A percentile compares a stretch with the other conserved stretches of the same genome.
Evolutionary conservation across 1,140 invertebrate species (phyloP).

Genomic region (Drosophila repleta): DNA sequence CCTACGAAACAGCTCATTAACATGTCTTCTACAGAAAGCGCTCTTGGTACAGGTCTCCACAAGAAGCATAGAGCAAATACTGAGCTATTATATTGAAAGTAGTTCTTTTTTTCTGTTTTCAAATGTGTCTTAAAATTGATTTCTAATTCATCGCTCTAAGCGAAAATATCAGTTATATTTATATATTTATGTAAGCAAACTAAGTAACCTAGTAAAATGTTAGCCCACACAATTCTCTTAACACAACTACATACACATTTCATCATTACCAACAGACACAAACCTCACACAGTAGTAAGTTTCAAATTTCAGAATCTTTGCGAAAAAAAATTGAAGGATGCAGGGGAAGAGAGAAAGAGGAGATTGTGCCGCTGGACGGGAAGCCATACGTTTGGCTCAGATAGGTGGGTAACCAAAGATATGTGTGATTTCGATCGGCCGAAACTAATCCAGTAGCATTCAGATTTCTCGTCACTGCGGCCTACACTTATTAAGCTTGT

Average conservation of each 20-base stretch:
- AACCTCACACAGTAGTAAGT: background rate
- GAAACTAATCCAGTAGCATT: background rate
- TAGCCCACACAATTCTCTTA: background rate
- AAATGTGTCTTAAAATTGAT: too few species aligned
- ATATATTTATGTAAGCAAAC: background rate
- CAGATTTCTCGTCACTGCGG: slow-evolving; percentile 50
- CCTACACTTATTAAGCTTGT: slow-evolving; percentile 41
- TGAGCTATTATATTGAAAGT: too few species aligned
- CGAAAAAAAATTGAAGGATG: background rate
- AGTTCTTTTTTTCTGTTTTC: too few species aligned
- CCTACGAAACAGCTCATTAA: too few species aligned
- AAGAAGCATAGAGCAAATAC: too few species aligned
- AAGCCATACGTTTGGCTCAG: background rate
- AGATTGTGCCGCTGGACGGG: background rate
- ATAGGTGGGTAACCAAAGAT: background rate
- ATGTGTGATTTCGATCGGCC: background rate
- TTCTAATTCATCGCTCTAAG: too few species aligned
- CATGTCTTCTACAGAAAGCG: too few species aligned
- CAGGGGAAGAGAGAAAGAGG: background rate
- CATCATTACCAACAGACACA: background rate
- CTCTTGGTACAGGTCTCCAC: too few species aligned
- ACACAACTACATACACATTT: background rate
- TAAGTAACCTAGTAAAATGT: background rate
- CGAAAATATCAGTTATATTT: too few species aligned
- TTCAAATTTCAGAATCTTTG: background rate